Evolutionary conservation across 2,797 vertebrate species (phyloP), one percentile per base, ranked within the genome.

Genomic region (Crypturellus tataupa): DNA sequence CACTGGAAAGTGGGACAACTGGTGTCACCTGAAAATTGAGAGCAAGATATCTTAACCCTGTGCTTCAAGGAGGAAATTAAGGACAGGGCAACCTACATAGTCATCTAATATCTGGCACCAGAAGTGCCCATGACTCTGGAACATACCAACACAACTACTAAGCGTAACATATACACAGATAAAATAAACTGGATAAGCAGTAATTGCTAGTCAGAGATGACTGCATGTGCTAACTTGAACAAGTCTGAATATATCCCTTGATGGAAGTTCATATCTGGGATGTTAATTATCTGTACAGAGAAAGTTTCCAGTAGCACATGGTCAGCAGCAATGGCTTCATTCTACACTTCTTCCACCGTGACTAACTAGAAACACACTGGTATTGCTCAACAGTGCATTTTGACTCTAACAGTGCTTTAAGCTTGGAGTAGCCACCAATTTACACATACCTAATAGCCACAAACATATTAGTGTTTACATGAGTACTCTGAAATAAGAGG

Each of bases 1-100:
- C 99, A 53, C 98, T 99, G 97, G 99, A 99, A 94, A 99, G 98
- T 40, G 99, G 99, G 85, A 99, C 99, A 88, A 99, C 99, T 1
- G 99, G 99, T 6, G 99, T 99, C 84, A 99, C 99, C 99, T 99
- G 55, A 15, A 96, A 95, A 91, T 90, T n/a, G 58, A 80, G 86
- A 96, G 33, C 16, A 68, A 85, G 88, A 21, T 16, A 31, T 67
- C 56, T 93, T 65, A 64, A 92, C 63, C 53, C 53, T n/a, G 55
- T 47, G 84, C 65, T 35, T 70, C 23, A 80, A 24, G 27, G n/a
- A 37, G 12, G 31, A 71, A 27, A 79, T 14, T 44, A 71, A 82
- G 42, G 27, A 71, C 49, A 86, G 29, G 7, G 27, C 76, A 86
- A 76, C 24, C n/a, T 53, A 72, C 39, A 51, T 10, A 85, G 35